Base-by-base conservation (phyloP, 2,797 vertebrate genomes). In the Cuniculus paca region DNA sequence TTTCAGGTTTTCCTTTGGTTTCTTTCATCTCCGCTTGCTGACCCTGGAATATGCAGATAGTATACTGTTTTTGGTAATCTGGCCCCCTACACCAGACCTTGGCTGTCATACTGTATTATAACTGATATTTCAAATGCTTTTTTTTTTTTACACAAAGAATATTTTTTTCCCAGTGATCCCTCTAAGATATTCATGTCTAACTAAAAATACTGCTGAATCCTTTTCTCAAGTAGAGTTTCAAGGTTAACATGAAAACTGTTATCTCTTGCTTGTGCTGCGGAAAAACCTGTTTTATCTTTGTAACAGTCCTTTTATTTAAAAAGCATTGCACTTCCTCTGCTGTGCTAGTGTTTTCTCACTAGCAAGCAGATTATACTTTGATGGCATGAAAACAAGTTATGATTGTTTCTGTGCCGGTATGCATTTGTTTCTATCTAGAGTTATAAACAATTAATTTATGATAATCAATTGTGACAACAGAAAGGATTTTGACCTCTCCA, bases 401-500 rank as follows among this genome's bases (percentile, higher is more conserved):
- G 86, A 95, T 98, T 98, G 95, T 97, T 98, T 97, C 88, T 95
- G 91, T 87, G 84, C 72, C 93, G 92, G 95, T 50, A 80, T 75
- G 36, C 22, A 95, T 98, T 98, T 98, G 54, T 98, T 98, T 98
- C 97, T 87, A 96, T 97, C 97, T 97, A 96, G 84, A 96, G 45
- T 87, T 87, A 72, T 91, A 97, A 96, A 95, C 16, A 95, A 90
- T 98, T 98, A 97, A 91, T 98, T 97, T 98, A 90, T 96, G 94
- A 83, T 96, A 98, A 98, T 92, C 85, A 88, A 78, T 97, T 90
- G 45, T 90, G 81, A 97, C 72, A 98, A 68, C 34, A 95, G 97
- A 92, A 91, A 97, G 36, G 72, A 96, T 97, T 97, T 98, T 90
- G 78, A 94, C 19, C 19, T 39, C 72, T 85, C 87, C 81, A 88